Conservation (phyloP, 1,140 invertebrate species). For the Rhopalosiphum padi region DNA sequence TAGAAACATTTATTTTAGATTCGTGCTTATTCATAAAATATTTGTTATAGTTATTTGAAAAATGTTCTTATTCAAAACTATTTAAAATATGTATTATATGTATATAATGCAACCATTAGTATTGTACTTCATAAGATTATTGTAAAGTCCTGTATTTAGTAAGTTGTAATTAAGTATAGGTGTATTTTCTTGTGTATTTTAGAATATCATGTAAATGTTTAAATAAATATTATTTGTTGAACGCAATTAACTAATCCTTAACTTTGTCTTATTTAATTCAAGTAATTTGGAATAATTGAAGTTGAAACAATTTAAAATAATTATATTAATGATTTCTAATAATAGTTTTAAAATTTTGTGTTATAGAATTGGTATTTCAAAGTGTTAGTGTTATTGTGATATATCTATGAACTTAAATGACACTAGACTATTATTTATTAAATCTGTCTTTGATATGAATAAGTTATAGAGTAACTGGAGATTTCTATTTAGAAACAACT, state of each 20-base stretch:
- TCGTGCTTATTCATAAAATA: neutral
- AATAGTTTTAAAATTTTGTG: neutral
- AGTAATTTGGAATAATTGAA: neutral
- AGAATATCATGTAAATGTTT: too few relatives aligned
- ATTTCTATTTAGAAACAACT: neutral
- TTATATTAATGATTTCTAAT: neutral
- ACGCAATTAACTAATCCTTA: too few relatives aligned
- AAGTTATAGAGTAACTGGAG: neutral
- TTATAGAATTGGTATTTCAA: neutral
- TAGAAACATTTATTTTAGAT: neutral
- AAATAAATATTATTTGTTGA: too few relatives aligned
- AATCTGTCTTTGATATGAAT: neutral
- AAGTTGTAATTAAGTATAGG: too few relatives aligned
- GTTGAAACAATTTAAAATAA: neutral
- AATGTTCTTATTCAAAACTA: too few relatives aligned
- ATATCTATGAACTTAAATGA: neutral
- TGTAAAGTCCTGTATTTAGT: too few relatives aligned
- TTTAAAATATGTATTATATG: neutral
- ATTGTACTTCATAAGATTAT: neutral
- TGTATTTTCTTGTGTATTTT: too few relatives aligned
- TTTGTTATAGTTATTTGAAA: too few relatives aligned
- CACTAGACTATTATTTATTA: neutral
- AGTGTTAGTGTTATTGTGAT: neutral
- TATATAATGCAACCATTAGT: neutral
- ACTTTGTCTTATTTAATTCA: too few relatives aligned